Percentiles rank a stretch among this genome's conserved stretches.
These are phyloP conservation scores for Brachystomella parvula DNA, from an alignment of 1,140 invertebrate species.

Conservation along the genomic window DNA sequence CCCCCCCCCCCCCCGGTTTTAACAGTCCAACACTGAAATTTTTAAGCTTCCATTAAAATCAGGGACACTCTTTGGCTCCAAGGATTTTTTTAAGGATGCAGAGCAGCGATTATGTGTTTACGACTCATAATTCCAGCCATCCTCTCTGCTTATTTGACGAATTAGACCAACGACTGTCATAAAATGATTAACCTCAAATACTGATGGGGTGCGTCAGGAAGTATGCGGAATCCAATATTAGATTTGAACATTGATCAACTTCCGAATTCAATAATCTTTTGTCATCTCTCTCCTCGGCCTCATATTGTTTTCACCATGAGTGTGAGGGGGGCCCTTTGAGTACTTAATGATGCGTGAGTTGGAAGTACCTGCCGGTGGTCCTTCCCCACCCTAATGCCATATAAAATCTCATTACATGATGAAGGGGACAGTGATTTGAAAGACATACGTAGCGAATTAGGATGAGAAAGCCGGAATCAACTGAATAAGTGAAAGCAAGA, in stretches of 20 bases:
- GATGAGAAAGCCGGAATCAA: not conserved
- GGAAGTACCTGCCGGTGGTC: not conserved
- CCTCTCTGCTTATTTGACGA: not conserved
- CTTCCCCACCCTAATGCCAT: conserved; percentile 1
- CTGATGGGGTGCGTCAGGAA: not conserved
- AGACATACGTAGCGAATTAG: not conserved
- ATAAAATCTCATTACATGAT: conserved; percentile 3
- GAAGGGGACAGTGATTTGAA: not conserved
- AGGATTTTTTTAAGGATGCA: not conserved
- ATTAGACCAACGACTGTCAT: not conserved
- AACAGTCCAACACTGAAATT: not conserved
- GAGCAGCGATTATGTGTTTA: not conserved
- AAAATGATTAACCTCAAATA: not conserved
- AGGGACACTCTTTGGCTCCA: not conserved
- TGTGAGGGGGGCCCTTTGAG: too few relatives aligned
- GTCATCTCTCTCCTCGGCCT: too few relatives aligned
- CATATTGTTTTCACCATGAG: too few relatives aligned
- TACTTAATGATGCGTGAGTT: not conserved
- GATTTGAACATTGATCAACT: not conserved
- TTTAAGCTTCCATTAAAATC: not conserved
- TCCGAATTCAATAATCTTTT: too few relatives aligned
- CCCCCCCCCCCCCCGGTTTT: too few relatives aligned
- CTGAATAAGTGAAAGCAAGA: not conserved
- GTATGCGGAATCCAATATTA: not conserved
- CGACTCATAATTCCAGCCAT: not conserved